Evolutionary conservation across 2,113 vertebrate genomes (phyloP), one percentile per base, ranked within the genome.

Genomic region (Notothenia rossii): DNA sequence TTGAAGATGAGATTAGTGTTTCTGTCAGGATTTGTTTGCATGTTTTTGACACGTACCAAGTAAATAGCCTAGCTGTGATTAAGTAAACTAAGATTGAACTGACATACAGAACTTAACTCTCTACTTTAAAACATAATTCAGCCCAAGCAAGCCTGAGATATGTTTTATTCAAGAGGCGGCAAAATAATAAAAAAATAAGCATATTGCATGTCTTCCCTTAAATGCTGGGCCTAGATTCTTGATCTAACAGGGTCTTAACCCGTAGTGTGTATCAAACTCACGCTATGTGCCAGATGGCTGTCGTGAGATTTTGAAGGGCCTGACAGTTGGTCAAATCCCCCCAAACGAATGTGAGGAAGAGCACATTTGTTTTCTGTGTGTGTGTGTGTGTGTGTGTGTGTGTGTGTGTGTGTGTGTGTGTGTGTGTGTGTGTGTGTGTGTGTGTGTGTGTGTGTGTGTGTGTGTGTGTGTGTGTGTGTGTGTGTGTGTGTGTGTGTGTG

Each of bases 21-120:
- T n/a, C 49, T 61, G 71, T 72, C 65, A 5, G 14, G 50, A 53
- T 17, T 7, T 48, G 49, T 81, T 79, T 65, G 33, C 10, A 20
- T 6, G 77, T n/a, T 20, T 60, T 51, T 20, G 8, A 40, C 36
- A 7, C 1, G 36, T 40, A 40, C 36, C 6, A 40, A 40, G 36
- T 40, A 40, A 40, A 40, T 7, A 40, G 36, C 18, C 43, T 10
- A 0, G 58, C 10, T 6, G 43, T 36, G 25, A n/a, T 56, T 18
- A 45, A 43, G 53, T 49, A 22, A 80, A 76, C 73, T 67, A 67
- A 59, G 81, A n/a, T 81, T 50, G 75, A 79, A 59, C 3, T 64
- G 68, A 58, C 79, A 33, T 33, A 45, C 81, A 73, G 63, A 73
- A 66, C 29, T 43, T 12, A 0, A 50, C 50, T 61, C 51, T 40